Base-by-base conservation (phyloP, 2,888 invertebrate species). In the Zygogramma bicolorata region DNA sequence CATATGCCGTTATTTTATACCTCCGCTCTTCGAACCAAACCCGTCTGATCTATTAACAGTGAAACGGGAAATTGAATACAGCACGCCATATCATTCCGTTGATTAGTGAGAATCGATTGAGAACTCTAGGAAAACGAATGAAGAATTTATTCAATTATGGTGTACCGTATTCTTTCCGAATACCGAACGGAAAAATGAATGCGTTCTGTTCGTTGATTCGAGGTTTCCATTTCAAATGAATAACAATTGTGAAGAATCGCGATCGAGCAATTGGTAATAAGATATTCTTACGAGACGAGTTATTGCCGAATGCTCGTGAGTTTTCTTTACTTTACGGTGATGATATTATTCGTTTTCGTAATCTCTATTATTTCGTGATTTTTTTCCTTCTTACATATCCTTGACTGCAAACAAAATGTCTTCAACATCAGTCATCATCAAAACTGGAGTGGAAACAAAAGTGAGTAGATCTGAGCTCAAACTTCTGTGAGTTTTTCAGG, bases 11-110 rank as follows among this genome's bases (percentile, higher is more conserved):
- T 27, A 53, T 27, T 53, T 25, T 27, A 53, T 53, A 25, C 53
- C 27, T 3, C n/a, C 46, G 46, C 18, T 25, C n/a, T 53, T 27
- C 27, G 53, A n/a, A 22, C 13, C 25, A 2, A 53, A 53, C 18
- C 46, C 46, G 46, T 46, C 46, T 46, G 46, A 46, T 46, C 6
- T 10, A 7, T 22, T 53, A n/a, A 53, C 53, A n/a, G 27, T 0
- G n/a, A 53, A 53, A 53, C 53, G 53, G 27, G 53, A 53, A 53
- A 53, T 53, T 53, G 53, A 53, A 53, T 53, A 53, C 27, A 53
- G 53, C 53, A 53, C 53, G 53, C 53, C 25, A 53, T 53, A 53
- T 53, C 53, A 53, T 53, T 53, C n/a, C 27, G 25, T 27, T 53
- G 53, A 53, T 53, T 53, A 53, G 53, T 7, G 25, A 27, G 8